Base-by-base conservation (phyloP, 2,113 vertebrate species). In the Scatophagus argus region DNA sequence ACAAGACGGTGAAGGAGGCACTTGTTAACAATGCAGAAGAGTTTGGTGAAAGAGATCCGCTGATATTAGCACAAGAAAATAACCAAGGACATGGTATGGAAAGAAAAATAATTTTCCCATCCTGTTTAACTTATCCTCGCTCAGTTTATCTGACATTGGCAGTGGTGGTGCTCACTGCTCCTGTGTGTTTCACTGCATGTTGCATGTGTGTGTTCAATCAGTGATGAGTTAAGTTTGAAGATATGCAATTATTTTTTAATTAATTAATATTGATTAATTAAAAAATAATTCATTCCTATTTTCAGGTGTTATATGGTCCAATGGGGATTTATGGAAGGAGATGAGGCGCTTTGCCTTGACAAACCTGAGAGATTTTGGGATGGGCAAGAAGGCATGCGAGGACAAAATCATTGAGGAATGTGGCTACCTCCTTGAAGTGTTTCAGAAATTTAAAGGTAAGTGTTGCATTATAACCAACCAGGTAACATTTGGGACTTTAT, bases 331-430 rank as follows among this genome's bases (percentile, higher is more conserved):
- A 54, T 54, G 25, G 27, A 54, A 54, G 31, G 27, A 54, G 16
- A 54, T 54, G 52, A 54, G 52, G 27, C 14, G 52, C 7, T 54
- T 54, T 29, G 27, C 52, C 10, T 8, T 54, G 27, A 8, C 16
- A 0, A 54, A 54, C 27, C 52, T 54, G 25, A 29, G 52, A 54
- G 52, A 54, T 7, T 54, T 85, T 63, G 89, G 91, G n/a, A 92
- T 92, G 89, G 52, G 52, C 52, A 54, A 31, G 27, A 54, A 4
- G 27, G 14, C 21, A 3, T 54, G 49, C 9, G 89, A 91, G 70
- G 85, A 91, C 46, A 91, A 90, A 52, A 90, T 92, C 4, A 38
- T 29, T 0, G 64, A 90, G 34, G 88, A 91, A 41, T 79, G 79
- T 71, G 16, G 72, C 0, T 19, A 77, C 1, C 85, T 92, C 2